Percentiles rank a stretch among this genome's conserved stretches.
Conservation (phyloP, 2,888 invertebrate species). For the Exephanes ischioxanthus region DNA sequence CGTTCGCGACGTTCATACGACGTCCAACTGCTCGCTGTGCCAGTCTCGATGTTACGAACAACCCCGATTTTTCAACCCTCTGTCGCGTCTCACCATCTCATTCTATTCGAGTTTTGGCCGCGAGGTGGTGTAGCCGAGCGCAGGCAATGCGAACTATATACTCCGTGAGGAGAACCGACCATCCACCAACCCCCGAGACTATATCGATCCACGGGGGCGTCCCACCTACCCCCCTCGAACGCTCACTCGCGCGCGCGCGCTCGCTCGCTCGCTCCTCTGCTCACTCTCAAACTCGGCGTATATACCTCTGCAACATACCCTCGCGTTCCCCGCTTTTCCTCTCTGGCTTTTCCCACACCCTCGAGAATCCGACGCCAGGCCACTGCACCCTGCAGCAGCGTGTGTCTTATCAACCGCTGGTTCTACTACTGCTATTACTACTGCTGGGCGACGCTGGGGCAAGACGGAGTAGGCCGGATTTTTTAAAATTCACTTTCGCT, state of each 20-base stretch:
- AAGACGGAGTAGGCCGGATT: not conserved
- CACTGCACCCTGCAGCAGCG: conserved; percentile 82
- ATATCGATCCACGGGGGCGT: conserved; percentile 80
- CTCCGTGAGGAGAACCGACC: conserved; percentile 56
- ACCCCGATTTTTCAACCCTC: conserved; percentile 28
- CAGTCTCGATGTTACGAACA: conserved; percentile 34
- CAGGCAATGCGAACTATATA: conserved; percentile 35
- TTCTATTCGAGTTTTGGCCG: conserved; percentile 73
- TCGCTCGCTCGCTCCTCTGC: conserved; percentile 1
- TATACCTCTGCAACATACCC: not conserved
- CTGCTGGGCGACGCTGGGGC: not conserved
- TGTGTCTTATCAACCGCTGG: conserved; percentile 73
- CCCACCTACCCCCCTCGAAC: conserved; percentile 32
- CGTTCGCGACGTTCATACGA: conserved; percentile 59
- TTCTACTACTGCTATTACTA: conserved; percentile 14
- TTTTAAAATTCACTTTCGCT: not conserved
- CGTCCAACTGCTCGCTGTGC: conserved; percentile 56
- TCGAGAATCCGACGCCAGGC: conserved; percentile 76
- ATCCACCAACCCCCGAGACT: conserved; percentile 76
- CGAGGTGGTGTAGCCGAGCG: conserved; percentile 78
- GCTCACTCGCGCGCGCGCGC: not conserved
- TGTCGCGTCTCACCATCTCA: conserved; percentile 1
- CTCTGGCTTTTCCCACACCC: conserved; percentile 31
- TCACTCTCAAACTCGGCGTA: conserved; percentile 19
- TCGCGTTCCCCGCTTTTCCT: conserved; percentile 49